These are phyloP conservation scores for Euplexia lucipara DNA, from an alignment of 2,888 invertebrate genomes.

Conservation along the genomic window DNA sequence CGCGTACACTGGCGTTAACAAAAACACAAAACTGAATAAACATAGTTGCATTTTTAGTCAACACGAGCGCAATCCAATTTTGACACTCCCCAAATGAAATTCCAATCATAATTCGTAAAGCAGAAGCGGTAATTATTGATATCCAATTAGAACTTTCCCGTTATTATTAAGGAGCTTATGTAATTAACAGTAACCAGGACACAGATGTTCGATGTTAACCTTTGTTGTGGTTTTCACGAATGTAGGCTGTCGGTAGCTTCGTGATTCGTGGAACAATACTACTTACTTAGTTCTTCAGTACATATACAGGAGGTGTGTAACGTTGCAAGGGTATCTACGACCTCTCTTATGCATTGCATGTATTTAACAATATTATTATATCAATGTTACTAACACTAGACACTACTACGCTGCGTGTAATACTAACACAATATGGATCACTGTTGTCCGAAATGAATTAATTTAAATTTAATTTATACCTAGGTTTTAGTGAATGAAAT, in stretches of 20 bases:
- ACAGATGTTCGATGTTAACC: constrained; percentile 78
- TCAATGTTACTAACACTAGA: too few species aligned
- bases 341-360: too few species aligned
- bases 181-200: constrained; percentile 61
- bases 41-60: constrained; percentile 77
- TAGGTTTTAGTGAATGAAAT: too few species aligned
- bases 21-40: constrained; percentile 68
- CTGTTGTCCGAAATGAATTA: too few species aligned
- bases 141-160: constrained; percentile 58
- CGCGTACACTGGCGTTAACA: constrained; percentile 68
- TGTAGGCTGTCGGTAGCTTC: constrained; percentile 51
- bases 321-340: background rate
- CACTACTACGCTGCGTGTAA: too few species aligned
- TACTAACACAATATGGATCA: too few species aligned
- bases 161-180: constrained; percentile 69
- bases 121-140: constrained; percentile 56
- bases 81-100: constrained; percentile 60
- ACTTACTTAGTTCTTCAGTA: constrained; percentile 32
- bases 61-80: constrained; percentile 64
- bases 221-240: constrained; percentile 72
- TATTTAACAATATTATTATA: too few species aligned
- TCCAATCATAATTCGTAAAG: constrained; percentile 79
- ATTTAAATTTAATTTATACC: too few species aligned
- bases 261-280: constrained; percentile 46
- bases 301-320: constrained; percentile 46